These are phyloP conservation scores for Trematocara variabile DNA, from an alignment of 2,113 vertebrate species.

Conservation along the genomic window DNA sequence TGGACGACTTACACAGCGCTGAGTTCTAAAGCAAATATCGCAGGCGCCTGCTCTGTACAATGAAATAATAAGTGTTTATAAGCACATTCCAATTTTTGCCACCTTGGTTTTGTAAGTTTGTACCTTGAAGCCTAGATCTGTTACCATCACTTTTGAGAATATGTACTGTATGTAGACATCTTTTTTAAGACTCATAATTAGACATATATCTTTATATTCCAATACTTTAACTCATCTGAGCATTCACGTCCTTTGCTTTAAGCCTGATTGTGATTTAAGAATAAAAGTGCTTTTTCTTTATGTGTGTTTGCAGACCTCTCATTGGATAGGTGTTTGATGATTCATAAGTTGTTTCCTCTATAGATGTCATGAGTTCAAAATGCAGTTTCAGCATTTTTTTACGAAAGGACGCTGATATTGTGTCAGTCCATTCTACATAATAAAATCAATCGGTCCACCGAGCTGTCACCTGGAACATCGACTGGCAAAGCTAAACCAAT, in stretches of 20 bases:
- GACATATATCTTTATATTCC: not conserved
- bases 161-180: not conserved
- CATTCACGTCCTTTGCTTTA: not conserved
- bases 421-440: not conserved
- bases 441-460: not conserved
- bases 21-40: constrained; percentile 9
- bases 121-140: not conserved
- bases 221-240: not conserved
- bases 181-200: not conserved
- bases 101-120: not conserved
- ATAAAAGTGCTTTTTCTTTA: not conserved
- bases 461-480: not conserved
- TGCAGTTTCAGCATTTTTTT: not conserved
- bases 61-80: constrained; percentile 16
- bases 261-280: not conserved
- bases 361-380: not conserved
- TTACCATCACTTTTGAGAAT: not conserved
- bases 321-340: not conserved
- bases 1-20: constrained; percentile 35
- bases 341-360: not conserved
- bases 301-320: not conserved
- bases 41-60: not conserved
- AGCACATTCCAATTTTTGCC: not conserved
- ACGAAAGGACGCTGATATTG: not conserved
- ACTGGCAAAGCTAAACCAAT: not conserved